Base-by-base conservation (phyloP, 2,888 invertebrate species). In the Pristionchus arcanus region DNA sequence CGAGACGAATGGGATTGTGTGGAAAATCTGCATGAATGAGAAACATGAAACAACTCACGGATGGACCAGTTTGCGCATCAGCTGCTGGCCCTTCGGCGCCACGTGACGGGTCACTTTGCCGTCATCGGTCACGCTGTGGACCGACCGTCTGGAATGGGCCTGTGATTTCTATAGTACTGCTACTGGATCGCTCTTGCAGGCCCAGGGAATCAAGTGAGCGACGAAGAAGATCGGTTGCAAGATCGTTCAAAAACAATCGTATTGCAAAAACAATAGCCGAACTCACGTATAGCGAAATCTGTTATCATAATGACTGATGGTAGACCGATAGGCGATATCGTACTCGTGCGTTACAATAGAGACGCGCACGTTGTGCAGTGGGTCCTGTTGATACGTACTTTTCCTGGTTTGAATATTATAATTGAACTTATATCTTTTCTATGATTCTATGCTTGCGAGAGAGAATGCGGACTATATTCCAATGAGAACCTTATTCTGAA, bases 271-370 rank as follows among this genome's bases (percentile, higher is more conserved):
- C 19, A 63, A 19, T 25, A 21, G 63, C 21, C 2, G 7, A 42
- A 81, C 81, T 37, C 49, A 81, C 81, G 81, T n/a, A 42, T 16
- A 42, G 3, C n/a, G 25, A 81, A 42, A 34, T 42, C 81, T 81
- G 9, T 16, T 15, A 19, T 63, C 63, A 25, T 21, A 25, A n/a
- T n/a, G n/a, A n/a, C n/a, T 19, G 55, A 19, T 19, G 55, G 7
- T 21, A 3, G 21, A 21, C 7, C 63, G 63, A 81, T 77, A 25
- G 0, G 42, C n/a, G 25, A 2, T 1, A 21, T 81, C 81, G n/a
- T 42, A 25, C n/a, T 37, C 25, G 49, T 81, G 81, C 13, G 25
- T 81, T 7, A 42, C 3, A 19, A 34, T 42, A 3, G 81, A 81
- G 2, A 81, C 81, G 49, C 81, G 81, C 37, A 81, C 25, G 49